Evolutionary conservation across 2,113 vertebrate species (phyloP).

Genomic region (Spermophilus dauricus): DNA sequence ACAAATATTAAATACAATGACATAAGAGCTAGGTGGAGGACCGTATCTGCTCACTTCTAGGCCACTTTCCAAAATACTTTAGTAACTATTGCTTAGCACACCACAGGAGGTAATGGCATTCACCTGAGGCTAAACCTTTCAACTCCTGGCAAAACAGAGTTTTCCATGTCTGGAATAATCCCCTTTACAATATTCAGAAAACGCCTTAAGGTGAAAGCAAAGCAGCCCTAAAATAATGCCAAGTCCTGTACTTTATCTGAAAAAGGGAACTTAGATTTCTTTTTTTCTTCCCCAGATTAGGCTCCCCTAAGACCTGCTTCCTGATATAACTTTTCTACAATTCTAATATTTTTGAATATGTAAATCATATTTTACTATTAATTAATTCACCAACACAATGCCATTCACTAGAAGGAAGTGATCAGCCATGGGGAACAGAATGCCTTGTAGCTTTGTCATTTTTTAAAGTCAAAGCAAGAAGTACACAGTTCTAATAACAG

Average conservation of each 20-base stretch:
- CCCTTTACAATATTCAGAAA: constrained; percentile 67
- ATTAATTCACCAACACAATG: constrained; percentile 77
- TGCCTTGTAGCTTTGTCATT: constrained; percentile 75
- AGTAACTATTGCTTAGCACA: constrained; percentile 1
- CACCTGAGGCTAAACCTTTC: constrained; percentile 64
- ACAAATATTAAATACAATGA: constrained; percentile 61
- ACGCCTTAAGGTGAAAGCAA: constrained; percentile 60
- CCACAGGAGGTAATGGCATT: constrained; percentile 40
- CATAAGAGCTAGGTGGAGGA: not conserved
- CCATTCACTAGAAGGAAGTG: constrained; percentile 73
- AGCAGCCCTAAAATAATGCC: constrained; percentile 57
- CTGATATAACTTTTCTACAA: constrained; percentile 63
- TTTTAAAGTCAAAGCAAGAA: constrained; percentile 81
- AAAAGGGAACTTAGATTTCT: constrained; percentile 41
- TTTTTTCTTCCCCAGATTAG: constrained; percentile 31
- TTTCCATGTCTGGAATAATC: constrained; percentile 58
- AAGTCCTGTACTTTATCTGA: constrained; percentile 55
- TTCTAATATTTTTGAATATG: constrained; percentile 76
- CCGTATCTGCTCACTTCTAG: not conserved
- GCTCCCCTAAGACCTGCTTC: constrained; percentile 57
- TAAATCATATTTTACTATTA: constrained; percentile 73
- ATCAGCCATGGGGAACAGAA: constrained; percentile 76
- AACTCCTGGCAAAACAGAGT: constrained; percentile 6
- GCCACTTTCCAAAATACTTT: constrained; percentile 31
- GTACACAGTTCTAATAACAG: constrained; percentile 71